These are phyloP conservation scores for Poeciliopsis prolifica DNA, from an alignment of 2,113 vertebrate genomes.

Conservation along the genomic window DNA sequence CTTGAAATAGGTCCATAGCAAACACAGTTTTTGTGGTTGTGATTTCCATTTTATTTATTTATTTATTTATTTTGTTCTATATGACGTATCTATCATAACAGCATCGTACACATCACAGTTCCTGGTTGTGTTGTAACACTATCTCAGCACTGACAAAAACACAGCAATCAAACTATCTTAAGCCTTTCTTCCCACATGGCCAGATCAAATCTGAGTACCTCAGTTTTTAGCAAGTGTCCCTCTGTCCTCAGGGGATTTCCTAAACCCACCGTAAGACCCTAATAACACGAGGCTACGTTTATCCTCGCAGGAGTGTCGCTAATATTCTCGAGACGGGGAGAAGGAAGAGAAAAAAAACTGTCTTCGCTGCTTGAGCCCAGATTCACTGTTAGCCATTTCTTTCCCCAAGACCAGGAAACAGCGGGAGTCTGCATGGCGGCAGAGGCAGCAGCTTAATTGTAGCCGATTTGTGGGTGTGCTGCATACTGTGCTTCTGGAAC, in stretches of 20 bases:
- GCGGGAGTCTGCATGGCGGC: neutral
- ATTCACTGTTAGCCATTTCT: conserved; percentile 59
- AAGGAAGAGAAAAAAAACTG: neutral
- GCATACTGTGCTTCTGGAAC: conserved; percentile 43
- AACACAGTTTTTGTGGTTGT: conserved; percentile 58
- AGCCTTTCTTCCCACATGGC: conserved; percentile 49
- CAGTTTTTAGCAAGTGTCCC: conserved; percentile 71
- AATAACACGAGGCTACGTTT: conserved; percentile 31
- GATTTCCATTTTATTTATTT: conserved; percentile 27
- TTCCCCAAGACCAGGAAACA: conserved; percentile 17
- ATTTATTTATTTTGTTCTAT: conserved; percentile 4
- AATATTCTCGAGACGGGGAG: conserved; percentile 18
- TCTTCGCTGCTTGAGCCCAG: conserved; percentile 27
- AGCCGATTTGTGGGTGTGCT: conserved; percentile 45
- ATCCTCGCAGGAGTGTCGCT: conserved; percentile 33
- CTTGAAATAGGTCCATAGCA: conserved; percentile 64
- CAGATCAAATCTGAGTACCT: conserved; percentile 70
- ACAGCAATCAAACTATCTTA: conserved; percentile 39
- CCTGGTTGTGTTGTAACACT: conserved; percentile 34
- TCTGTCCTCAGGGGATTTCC: conserved; percentile 72
- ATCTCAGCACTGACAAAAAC: conserved; percentile 37
- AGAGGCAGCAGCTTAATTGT: conserved; percentile 42
- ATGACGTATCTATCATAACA: conserved; percentile 25
- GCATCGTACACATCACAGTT: conserved; percentile 40
- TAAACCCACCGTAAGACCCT: conserved; percentile 37